Evolutionary conservation across 1,140 invertebrate species (phyloP), one percentile per base, ranked within the genome.

Genomic region (Lasioglossum albipes): DNA sequence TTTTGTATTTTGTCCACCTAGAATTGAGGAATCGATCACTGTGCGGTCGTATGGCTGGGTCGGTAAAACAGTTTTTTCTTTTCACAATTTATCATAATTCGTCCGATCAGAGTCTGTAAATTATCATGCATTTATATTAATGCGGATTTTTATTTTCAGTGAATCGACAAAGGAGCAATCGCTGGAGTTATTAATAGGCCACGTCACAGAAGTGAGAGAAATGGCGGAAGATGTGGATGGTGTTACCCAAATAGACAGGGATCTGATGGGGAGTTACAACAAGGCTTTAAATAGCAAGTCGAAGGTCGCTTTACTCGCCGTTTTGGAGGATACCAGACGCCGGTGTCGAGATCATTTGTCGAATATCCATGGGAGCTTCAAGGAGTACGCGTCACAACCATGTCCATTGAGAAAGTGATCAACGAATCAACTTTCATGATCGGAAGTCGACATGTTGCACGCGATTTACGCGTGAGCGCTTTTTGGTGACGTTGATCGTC

Each of bases 181-280:
- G 2, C 12, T 89, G 52, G 86, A 88, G 57, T n/a, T 36, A 22
- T 61, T 91, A 18, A 85, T 42, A 9, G 36, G 81, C 0, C 73
- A 87, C 68, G 77, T 87, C 0, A 79, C 10, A 12, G 68, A 2
- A 2, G 80, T 85, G 0, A 80, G 84, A 41, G 64, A 79, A 7
- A 73, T 76, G n/a, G 84, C 61, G 7, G 85, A 86, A 61, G 79
- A 89, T 42, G 42, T 90, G 22, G 75, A 88, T 49, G 86, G 82
- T 5, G 79, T 90, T 13, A 36, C 82, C 10, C 78, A 87, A 78
- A 86, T 91, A 83, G 87, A 91, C 42, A 61, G 81, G 18, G 42
- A 52, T 6, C 27, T 89, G n/a, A 64, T 91, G 64, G 42, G 81
- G n/a, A 72, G 80, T 31, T 89, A 82, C 27, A 79, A 76, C 12